Conservation (phyloP, 2,888 invertebrate genomes). For the Druceiella hillmani region DNA sequence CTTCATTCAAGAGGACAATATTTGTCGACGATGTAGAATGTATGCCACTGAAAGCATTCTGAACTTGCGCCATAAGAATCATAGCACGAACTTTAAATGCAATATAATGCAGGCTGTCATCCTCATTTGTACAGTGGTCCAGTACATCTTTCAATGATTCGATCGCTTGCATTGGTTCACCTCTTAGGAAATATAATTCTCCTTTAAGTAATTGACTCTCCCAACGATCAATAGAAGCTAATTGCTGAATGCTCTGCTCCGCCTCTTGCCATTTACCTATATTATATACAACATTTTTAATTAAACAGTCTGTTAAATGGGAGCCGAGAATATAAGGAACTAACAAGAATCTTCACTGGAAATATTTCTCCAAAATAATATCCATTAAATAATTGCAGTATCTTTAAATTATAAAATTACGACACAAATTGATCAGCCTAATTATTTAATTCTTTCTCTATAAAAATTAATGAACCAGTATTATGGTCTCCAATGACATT, state of each 20-base stretch:
- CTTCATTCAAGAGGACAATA: conserved; percentile 59
- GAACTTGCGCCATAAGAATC: conserved; percentile 63
- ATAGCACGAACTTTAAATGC: conserved; percentile 60
- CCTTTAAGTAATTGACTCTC: conserved; percentile 57
- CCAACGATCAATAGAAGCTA: conserved; percentile 61
- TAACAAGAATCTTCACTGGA: too few relatives aligned
- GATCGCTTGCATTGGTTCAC: conserved; percentile 42
- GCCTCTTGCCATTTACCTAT: conserved; percentile 65
- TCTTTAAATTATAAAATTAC: too few relatives aligned
- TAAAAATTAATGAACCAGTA: too few relatives aligned
- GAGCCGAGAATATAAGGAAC: too few relatives aligned
- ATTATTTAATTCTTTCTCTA: too few relatives aligned
- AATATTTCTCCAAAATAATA: too few relatives aligned
- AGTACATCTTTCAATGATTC: conserved; percentile 48
- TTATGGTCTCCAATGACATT: too few relatives aligned
- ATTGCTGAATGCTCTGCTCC: conserved; percentile 60
- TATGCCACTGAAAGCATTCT: conserved; percentile 54
- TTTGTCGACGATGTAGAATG: conserved; percentile 42
- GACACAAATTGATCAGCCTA: too few relatives aligned
- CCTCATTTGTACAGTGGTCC: conserved; percentile 48
- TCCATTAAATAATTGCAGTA: too few relatives aligned
- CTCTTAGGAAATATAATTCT: conserved; percentile 52
- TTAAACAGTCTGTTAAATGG: too few relatives aligned
- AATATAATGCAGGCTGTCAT: conserved; percentile 48
- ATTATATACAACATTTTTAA: too few relatives aligned